A percentile compares a stretch with the other conserved stretches of the same genome.
Evolutionary conservation across 1,140 invertebrate species (phyloP).

Genomic region (Euura saliciscinereae): DNA sequence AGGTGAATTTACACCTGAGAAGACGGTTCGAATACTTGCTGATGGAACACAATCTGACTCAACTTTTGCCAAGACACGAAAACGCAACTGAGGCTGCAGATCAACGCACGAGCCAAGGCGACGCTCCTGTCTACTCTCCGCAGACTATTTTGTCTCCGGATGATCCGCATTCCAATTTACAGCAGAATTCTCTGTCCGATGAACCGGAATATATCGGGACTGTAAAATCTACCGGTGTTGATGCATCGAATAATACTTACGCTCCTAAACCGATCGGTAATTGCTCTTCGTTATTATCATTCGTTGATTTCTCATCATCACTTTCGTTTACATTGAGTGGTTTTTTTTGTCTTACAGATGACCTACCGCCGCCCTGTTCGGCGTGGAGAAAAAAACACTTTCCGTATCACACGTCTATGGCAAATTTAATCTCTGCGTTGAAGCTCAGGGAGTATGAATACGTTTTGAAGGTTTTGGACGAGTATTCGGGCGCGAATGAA

Average conservation of each 20-base stretch:
- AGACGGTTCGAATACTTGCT: background rate
- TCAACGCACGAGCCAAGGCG: no score
- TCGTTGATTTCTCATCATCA: no score
- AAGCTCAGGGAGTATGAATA: constrained; percentile 35
- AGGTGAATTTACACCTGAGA: background rate
- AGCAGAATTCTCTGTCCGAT: background rate
- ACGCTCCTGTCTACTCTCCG: background rate
- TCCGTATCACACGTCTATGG: constrained; percentile 32
- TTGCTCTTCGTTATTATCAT: no score
- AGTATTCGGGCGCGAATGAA: constrained; percentile 17
- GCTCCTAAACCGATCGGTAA: no score
- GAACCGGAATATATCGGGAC: background rate
- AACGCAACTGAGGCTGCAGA: no score
- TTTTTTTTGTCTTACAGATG: constrained; percentile 18
- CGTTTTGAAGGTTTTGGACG: constrained; percentile 32
- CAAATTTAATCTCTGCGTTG: constrained; percentile 31
- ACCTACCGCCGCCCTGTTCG: constrained; percentile 24
- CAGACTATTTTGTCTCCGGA: background rate
- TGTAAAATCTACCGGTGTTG: background rate
- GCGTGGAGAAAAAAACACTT: constrained; percentile 26
- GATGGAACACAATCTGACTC: background rate
- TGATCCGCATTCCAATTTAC: background rate
- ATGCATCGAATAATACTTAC: background rate
- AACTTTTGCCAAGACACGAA: background rate
- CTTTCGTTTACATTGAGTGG: no score